Percentiles rank a stretch among this genome's conserved stretches.
These are phyloP conservation scores for Listronotus bonariensis DNA, from an alignment of 1,140 invertebrate genomes.

Conservation along the genomic window DNA sequence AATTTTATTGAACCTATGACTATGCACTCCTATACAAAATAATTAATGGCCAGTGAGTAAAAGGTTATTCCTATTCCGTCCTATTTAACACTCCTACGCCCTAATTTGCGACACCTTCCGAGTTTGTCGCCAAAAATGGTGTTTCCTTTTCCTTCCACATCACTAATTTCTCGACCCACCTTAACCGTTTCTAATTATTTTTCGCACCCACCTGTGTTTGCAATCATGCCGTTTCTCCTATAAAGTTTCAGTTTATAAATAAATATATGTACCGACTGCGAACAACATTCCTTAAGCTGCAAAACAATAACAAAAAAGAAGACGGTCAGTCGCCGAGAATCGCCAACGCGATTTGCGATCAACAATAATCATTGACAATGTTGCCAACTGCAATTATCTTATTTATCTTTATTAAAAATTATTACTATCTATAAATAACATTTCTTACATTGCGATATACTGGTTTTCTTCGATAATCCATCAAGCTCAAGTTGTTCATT, in stretches of 20 bases:
- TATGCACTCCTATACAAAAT: too few species aligned
- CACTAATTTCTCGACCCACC: slow-evolving; percentile 9
- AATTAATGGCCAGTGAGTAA: too few species aligned
- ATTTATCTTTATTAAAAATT: too few species aligned
- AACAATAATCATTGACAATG: slow-evolving; percentile 1
- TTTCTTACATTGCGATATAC: too few species aligned
- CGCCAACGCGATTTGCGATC: slow-evolving; percentile 11
- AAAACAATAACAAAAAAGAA: slow-evolving; percentile 14
- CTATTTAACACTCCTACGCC: too few species aligned
- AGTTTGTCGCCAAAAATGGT: not conserved
- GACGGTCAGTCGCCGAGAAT: slow-evolving; percentile 5
- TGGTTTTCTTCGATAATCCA: too few species aligned
- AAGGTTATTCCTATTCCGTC: too few species aligned
- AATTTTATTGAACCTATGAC: too few species aligned
- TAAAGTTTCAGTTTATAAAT: slow-evolving; percentile 2
- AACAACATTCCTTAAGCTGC: slow-evolving; percentile 7
- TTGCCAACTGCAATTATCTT: not conserved
- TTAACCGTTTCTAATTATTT: not conserved
- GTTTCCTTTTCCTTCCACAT: slow-evolving; percentile 10
- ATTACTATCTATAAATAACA: too few species aligned
- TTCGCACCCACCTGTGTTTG: slow-evolving; percentile 2
- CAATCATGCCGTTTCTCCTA: slow-evolving; percentile 6
- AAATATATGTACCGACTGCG: not conserved
- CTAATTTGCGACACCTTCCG: slow-evolving; percentile 10
- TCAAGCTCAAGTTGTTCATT: too few species aligned